phyloP scores from a whole-genome alignment of 2,888 invertebrate genomes.

The Athripsodes cinereus region DNA sequence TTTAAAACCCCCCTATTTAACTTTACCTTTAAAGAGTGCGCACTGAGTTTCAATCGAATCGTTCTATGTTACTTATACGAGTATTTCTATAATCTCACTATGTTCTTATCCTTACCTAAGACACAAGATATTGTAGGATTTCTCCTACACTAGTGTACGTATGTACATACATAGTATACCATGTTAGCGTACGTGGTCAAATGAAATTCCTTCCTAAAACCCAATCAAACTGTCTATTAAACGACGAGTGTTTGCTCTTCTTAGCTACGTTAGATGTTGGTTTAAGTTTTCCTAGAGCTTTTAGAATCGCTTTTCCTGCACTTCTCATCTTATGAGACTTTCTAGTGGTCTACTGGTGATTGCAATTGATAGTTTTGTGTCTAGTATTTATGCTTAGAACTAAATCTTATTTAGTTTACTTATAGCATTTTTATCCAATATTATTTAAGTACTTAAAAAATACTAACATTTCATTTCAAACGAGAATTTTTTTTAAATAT shows the following conservation, averaged over 20 bases:
- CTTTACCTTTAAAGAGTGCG: background rate
- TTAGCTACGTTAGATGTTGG: constrained; percentile 7
- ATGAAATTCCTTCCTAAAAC: constrained; percentile 19
- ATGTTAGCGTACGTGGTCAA: background rate
- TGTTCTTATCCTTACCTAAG: background rate
- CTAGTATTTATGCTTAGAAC: too few relatives aligned
- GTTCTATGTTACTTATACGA: background rate
- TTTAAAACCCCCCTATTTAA: background rate
- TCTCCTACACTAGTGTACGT: background rate
- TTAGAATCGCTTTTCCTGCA: background rate
- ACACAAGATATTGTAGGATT: background rate
- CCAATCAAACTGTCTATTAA: constrained; percentile 27
- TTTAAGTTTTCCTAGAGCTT: background rate
- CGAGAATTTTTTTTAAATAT: too few relatives aligned
- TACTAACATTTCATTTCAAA: too few relatives aligned
- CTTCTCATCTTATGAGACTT: too few relatives aligned
- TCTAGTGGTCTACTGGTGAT: too few relatives aligned
- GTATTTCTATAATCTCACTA: background rate
- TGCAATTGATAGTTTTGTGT: too few relatives aligned
- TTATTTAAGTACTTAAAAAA: too few relatives aligned
- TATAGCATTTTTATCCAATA: too few relatives aligned
- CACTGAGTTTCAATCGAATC: background rate
- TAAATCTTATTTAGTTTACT: too few relatives aligned
- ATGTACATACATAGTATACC: background rate
- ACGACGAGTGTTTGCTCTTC: constrained; percentile 22